A percentile compares a stretch with the other conserved stretches of the same genome.
phyloP scores from a whole-genome alignment of 2,797 vertebrate species.

The Melanotaenia nigrans region DNA sequence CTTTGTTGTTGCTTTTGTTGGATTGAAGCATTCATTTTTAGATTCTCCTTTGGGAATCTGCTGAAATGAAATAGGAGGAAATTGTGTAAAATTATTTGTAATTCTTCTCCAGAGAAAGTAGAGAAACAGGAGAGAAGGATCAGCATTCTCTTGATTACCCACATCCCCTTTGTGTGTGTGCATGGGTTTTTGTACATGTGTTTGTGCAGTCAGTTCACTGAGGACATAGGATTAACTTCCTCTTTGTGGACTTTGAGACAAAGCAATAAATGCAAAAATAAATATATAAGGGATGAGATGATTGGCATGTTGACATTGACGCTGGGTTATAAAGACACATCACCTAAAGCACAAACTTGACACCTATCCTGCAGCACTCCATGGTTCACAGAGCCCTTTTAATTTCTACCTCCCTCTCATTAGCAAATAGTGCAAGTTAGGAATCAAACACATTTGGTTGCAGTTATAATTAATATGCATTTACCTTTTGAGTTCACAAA shows the following conservation, averaged over 20 bases:
- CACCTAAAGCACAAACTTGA: too few species aligned
- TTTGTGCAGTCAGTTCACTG: conserved; percentile 17
- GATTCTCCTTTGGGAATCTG: conserved; percentile 31
- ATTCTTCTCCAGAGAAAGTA: conserved; percentile 52
- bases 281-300: conserved; percentile 2
- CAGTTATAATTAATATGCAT: too few species aligned
- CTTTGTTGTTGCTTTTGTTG: conserved; percentile 45
- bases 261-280: conserved; percentile 44
- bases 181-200: conserved; percentile 9
- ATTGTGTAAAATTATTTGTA: conserved; percentile 61
- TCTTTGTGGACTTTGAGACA: conserved; percentile 53
- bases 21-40: conserved; percentile 38
- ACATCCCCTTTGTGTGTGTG: conserved; percentile 22
- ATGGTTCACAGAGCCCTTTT: too few species aligned
- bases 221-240: conserved; percentile 71
- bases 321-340: too few species aligned
- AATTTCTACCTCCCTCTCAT: too few species aligned
- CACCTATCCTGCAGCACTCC: too few species aligned
- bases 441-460: too few species aligned
- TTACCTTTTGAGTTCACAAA: too few species aligned
- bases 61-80: conserved; percentile 42
- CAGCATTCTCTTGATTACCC: conserved; percentile 39
- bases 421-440: too few species aligned
- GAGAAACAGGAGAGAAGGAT: conserved; percentile 39
- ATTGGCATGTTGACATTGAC: not conserved